These are phyloP conservation scores for Carduelis carduelis DNA, from an alignment of 2,797 vertebrate species.

Conservation along the genomic window DNA sequence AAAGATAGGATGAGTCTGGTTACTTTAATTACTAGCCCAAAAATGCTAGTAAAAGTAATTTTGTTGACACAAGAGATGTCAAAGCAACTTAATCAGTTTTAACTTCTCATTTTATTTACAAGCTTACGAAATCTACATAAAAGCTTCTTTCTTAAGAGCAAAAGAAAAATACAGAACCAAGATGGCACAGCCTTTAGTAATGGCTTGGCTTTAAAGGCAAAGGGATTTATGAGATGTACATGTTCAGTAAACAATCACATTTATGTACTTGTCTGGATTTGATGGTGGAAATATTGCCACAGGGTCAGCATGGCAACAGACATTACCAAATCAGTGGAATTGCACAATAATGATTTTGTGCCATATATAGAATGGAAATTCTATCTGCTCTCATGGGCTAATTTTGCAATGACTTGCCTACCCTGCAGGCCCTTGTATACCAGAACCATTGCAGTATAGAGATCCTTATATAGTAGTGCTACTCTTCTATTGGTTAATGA, in stretches of 20 bases:
- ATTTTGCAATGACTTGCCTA: background rate
- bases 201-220: background rate
- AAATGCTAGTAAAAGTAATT: background rate
- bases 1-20: background rate
- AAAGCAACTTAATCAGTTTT: background rate
- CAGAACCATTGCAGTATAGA: background rate
- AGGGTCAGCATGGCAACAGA: background rate
- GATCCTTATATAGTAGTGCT: background rate
- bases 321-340: background rate
- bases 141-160: background rate
- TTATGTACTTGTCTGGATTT: background rate
- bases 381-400: background rate
- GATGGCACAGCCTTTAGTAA: background rate
- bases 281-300: background rate
- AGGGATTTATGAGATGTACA: background rate
- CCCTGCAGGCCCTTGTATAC: background rate
- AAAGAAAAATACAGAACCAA: background rate
- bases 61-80: background rate
- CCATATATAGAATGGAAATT: background rate
- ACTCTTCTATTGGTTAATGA: background rate
- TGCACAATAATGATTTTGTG: background rate
- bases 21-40: background rate
- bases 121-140: background rate
- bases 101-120: background rate
- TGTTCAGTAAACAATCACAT: background rate